Base-by-base conservation (phyloP, 2,113 vertebrate species). In the Candoia aspera region DNA sequence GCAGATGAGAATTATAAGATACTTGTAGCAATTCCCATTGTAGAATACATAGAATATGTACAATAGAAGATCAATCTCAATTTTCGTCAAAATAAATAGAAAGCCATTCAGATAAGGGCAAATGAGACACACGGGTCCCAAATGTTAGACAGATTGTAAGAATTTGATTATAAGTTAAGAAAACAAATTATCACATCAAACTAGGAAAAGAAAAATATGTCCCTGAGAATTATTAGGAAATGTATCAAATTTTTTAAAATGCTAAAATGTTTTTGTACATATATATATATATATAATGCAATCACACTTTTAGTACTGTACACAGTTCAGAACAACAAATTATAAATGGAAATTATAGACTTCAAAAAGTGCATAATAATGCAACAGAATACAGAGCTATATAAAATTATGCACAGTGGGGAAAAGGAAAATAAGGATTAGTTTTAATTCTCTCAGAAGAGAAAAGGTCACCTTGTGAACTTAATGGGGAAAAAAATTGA, bases 71-170 rank as follows among this genome's bases (percentile, higher is more conserved):
- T 46, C 24, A 79, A 33, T 15, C 33, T 87, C 55, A 91, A 87
- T 87, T 79, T 55, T 29, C 49, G 87, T 86, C 85, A 87, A 79
- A 87, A 57, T 11, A 85, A 86, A 83, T 90, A 49, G 62, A 85
- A 85, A 85, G 33, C 33, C 23, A 91, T 73, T 87, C 37, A 21
- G 33, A 91, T 46, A 79, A 91, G 85, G 53, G 68, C 10, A 92
- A 59, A 53, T 79, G 23, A 58, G 86, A 11, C 26, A 49, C 24
- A 83, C 9, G n/a, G 19, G 29, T 23, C n/a, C 60, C 46, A 33
- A 59, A 88, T 60, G 62, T 33, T 59, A 33, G 37, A 79, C 1
- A 21, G 68, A 83, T 83, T 49, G 15, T 88, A 46, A 64, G 26
- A 21, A 23, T 59, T 92, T 46, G 3, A 88, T 84, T 60, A 92